Conservation (phyloP, 2,888 invertebrate species). For the Bellardia bayeri region DNA sequence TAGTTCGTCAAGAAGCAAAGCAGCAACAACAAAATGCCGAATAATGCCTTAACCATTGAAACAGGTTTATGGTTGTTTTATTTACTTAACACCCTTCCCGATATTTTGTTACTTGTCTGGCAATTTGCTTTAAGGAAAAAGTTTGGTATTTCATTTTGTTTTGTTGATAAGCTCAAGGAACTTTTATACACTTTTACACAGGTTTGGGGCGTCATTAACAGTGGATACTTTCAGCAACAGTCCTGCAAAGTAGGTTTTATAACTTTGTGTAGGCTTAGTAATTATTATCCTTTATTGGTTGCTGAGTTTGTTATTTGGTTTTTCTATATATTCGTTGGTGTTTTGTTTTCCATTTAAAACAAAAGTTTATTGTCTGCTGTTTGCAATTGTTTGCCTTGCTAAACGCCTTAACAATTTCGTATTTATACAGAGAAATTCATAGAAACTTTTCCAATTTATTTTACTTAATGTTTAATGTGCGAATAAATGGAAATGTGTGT, state of each 20-base stretch:
- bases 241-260: neutral
- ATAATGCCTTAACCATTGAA: neutral
- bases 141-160: neutral
- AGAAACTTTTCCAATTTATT: neutral
- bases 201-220: neutral
- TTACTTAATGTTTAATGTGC: neutral
- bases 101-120: neutral
- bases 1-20: neutral
- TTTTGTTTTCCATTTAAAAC: neutral
- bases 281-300: neutral
- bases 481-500: neutral
- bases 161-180: slow-evolving; percentile 12
- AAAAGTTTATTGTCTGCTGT: neutral
- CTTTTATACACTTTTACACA: neutral
- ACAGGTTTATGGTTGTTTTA: neutral
- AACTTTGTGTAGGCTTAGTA: neutral
- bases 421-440: neutral
- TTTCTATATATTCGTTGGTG: too few relatives aligned
- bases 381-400: neutral
- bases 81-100: neutral
- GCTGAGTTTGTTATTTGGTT: neutral
- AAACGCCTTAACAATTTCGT: neutral
- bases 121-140: neutral
- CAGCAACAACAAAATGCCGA: neutral
- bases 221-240: neutral